These are phyloP conservation scores for Zaprionus davidi DNA, from an alignment of 1,140 invertebrate genomes.

Conservation along the genomic window DNA sequence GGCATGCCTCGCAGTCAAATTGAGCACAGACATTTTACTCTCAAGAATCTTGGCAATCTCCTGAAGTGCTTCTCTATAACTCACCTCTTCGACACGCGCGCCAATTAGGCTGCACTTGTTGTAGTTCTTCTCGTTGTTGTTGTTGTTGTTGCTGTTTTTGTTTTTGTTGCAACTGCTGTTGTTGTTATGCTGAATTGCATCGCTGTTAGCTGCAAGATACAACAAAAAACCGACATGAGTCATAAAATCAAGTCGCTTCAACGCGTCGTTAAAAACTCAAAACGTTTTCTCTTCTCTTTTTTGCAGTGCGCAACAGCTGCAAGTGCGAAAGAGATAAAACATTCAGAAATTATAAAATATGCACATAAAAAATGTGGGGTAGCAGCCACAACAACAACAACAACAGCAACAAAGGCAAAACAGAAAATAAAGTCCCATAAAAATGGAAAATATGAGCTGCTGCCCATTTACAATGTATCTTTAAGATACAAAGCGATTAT, in stretches of 20 bases:
- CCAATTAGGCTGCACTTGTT: conserved; percentile 62
- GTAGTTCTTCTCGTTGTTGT: conserved; percentile 28
- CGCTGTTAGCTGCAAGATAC: conserved; percentile 35
- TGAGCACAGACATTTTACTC: conserved; percentile 33
- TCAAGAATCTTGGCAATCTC: conserved; percentile 17
- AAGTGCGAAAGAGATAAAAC: conserved; percentile 32
- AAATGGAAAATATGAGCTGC: conserved; percentile 48
- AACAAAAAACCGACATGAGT: conserved; percentile 54
- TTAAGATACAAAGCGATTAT: conserved; percentile 68
- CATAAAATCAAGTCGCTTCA: conserved; percentile 69
- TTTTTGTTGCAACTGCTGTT: conserved; percentile 38
- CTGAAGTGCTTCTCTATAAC: conserved; percentile 36
- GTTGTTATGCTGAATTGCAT: conserved; percentile 37
- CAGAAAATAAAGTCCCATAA: conserved; percentile 12
- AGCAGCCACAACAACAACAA: neutral
- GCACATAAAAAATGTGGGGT: conserved; percentile 28
- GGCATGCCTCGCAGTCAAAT: conserved; percentile 70
- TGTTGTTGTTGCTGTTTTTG: conserved; percentile 30
- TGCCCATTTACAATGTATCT: conserved; percentile 59
- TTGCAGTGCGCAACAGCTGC: conserved; percentile 4
- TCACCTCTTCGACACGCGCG: conserved; percentile 73
- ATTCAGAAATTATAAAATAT: conserved; percentile 36
- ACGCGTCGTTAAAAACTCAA: conserved; percentile 51
- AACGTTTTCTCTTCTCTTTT: conserved; percentile 18
- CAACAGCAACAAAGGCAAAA: conserved; percentile 2